phyloP scores from a whole-genome alignment of 1,140 invertebrate genomes.

The Heterodera schachtii region DNA sequence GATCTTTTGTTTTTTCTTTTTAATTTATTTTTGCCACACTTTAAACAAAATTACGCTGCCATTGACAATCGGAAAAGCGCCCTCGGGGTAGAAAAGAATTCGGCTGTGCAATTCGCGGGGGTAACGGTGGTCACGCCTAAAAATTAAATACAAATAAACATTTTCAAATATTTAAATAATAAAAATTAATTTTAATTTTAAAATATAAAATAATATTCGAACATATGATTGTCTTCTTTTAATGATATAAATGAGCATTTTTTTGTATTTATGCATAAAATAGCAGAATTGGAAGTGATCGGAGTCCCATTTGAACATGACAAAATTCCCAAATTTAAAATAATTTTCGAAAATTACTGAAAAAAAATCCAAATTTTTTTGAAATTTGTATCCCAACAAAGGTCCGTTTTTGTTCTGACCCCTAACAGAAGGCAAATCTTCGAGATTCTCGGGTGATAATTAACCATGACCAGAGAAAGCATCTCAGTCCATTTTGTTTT shows the following conservation, averaged over 20 bases:
- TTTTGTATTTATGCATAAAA: too few relatives aligned
- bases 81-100: slow-evolving; percentile 45
- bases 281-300: too few relatives aligned
- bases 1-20: too few relatives aligned
- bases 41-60: slow-evolving; percentile 46
- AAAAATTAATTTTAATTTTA: neutral
- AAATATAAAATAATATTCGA: neutral
- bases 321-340: too few relatives aligned
- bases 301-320: too few relatives aligned
- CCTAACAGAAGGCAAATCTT: too few relatives aligned
- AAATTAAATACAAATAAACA: neutral
- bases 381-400: neutral
- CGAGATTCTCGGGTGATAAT: too few relatives aligned
- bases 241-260: too few relatives aligned
- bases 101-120: slow-evolving; percentile 42
- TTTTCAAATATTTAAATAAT: neutral
- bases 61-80: slow-evolving; percentile 45
- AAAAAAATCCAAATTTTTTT: neutral
- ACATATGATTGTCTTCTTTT: too few relatives aligned
- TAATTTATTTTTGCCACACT: slow-evolving; percentile 1
- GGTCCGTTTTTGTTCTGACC: too few relatives aligned
- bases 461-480: too few relatives aligned
- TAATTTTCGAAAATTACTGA: neutral
- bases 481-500: too few relatives aligned
- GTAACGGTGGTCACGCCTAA: slow-evolving; percentile 29